Evolutionary conservation across 2,888 invertebrate genomes (phyloP).

Genomic region (Netelia virgata): DNA sequence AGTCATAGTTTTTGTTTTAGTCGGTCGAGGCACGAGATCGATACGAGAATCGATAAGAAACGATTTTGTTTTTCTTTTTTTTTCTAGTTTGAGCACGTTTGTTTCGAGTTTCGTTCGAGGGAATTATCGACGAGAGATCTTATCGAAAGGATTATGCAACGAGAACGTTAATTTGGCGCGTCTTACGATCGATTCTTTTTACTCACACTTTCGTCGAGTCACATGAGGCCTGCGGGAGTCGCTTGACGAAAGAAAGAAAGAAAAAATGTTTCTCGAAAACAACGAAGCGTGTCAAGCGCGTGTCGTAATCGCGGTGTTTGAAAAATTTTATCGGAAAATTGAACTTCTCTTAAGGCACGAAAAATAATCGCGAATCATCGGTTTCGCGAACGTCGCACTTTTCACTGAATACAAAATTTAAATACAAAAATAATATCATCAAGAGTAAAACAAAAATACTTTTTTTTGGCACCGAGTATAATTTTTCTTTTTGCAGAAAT

Average conservation of each 20-base stretch:
- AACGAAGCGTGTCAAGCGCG: neutral
- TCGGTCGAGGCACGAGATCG: too few species aligned
- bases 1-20: too few species aligned
- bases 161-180: too few species aligned
- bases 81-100: too few species aligned
- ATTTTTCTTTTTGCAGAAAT: conserved; percentile 4
- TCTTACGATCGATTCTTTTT: neutral
- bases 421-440: neutral
- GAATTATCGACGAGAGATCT: too few species aligned
- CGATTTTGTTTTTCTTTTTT: too few species aligned
- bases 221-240: conserved; percentile 16
- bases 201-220: conserved; percentile 42
- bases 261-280: neutral
- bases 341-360: conserved; percentile 3
- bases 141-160: too few species aligned
- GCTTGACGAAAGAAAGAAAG: neutral
- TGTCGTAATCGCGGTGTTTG: neutral
- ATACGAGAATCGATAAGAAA: too few species aligned
- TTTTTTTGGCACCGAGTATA: neutral
- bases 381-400: neutral
- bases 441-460: neutral
- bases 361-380: conserved; percentile 41
- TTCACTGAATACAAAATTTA: neutral
- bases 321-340: conserved; percentile 29
- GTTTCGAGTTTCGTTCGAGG: too few species aligned